These are phyloP conservation scores for Illadopsis cleaveri DNA, from an alignment of 2,113 vertebrate genomes.

Conservation along the genomic window DNA sequence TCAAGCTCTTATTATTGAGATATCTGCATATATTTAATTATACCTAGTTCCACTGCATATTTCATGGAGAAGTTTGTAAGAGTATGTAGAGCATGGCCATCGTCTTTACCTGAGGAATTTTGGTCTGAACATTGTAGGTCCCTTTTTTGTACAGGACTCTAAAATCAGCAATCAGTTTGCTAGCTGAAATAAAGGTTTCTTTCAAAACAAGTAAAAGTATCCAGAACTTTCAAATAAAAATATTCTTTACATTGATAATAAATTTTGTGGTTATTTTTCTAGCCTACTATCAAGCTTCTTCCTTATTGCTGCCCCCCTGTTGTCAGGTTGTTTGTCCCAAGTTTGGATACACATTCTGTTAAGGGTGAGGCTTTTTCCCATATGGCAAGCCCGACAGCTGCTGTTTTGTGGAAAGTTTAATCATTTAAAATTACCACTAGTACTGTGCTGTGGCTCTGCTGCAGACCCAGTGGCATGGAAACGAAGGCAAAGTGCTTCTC, in stretches of 20 bases:
- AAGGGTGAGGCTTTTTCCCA: neutral
- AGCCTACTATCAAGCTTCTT: neutral
- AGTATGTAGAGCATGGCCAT: neutral
- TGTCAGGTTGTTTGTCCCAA: neutral
- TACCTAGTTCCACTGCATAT: neutral
- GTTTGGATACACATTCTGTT: neutral
- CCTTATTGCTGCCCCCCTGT: neutral
- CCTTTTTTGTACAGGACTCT: neutral
- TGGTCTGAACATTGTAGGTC: neutral
- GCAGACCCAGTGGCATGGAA: neutral
- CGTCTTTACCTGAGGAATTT: neutral
- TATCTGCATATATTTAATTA: constrained; percentile 33
- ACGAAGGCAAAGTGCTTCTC: neutral
- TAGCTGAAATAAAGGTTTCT: neutral
- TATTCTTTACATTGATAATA: neutral
- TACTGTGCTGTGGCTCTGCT: neutral
- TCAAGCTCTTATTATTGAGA: constrained; percentile 48
- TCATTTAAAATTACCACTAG: neutral
- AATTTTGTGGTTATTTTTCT: neutral
- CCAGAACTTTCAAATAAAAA: neutral
- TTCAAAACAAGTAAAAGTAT: neutral
- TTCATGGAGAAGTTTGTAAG: neutral
- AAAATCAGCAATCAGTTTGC: neutral
- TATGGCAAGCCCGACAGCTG: neutral
- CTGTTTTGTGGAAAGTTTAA: neutral